Evolutionary conservation across 2,797 vertebrate genomes (phyloP), one percentile per base, ranked within the genome.

Genomic region (Steatocranus sp.): DNA sequence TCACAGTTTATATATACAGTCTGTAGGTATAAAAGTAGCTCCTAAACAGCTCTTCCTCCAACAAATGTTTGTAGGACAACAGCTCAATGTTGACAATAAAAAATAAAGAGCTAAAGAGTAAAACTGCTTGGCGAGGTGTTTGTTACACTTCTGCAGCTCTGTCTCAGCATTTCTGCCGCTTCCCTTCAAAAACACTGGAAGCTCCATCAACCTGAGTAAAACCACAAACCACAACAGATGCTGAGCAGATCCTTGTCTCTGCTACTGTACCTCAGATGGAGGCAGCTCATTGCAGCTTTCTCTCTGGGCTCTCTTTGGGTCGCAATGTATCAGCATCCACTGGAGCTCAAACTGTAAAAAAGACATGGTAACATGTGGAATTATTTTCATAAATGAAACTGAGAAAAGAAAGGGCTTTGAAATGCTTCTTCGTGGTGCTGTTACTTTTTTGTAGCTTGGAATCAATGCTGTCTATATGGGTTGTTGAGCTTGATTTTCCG

Each of bases 251-350:
- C 79, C 56, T 17, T 63, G 74, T 50, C 27, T 63, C 86, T 38
- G 78, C 92, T 92, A 94, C 90, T 91, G 77, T 95, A 95, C 96
- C 97, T 97, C 96, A 11, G 95, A 88, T 80, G 93, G 91, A 27
- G 97, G 96, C 83, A 97, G 92, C 91, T 97, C 97, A 2, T 82
- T 95, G 91, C 97, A 97, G 93, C 94, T 96, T 89, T 97, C 97
- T 91, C 96, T 93, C 93, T 97, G 96, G 79, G 97, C 95, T 92
- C 96, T 95, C 91, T 96, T 96, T 27, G 96, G 96, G 91, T 97
- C 97, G 30, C 97, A 97, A 90, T 97, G 97, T 87, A 97, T 97
- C 93, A 97, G 53, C 97, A 97, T 97, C 97, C 97, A 97, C 93
- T 97, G 96, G 63, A 97, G 93, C 80, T 97, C 97, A 89, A 97